Base-by-base conservation (phyloP, 2,113 vertebrate genomes). In the Narcine bancroftii region DNA sequence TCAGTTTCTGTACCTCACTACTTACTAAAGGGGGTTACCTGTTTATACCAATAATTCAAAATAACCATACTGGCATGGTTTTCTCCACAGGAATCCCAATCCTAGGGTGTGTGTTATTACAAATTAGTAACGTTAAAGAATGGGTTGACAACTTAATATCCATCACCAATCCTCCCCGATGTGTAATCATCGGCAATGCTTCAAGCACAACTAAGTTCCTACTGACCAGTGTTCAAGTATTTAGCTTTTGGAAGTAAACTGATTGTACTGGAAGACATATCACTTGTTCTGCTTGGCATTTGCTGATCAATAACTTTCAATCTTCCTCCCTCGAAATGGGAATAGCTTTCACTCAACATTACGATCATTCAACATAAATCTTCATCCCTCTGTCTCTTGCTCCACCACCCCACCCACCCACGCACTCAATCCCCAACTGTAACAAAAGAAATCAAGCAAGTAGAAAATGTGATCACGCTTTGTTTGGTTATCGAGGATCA, bases 231-330 rank as follows among this genome's bases (percentile, higher is more conserved):
- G 53, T 63, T 87, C 81, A 87, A 36, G 53, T 87, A 60, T 87
- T 85, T n/a, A 60, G 81, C 29, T 87, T 87, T 63, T 87, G 81
- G 81, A 87, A 60, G 81, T 87, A 60, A 87, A 87, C 53, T 87
- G 81, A 87, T 87, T 63, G 33, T n/a, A 87, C 81, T 87, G 81
- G 81, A 87, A 87, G 81, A 87, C 81, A 36, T 87, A 63, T 87
- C 81, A 36, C 36, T 87, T 60, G 81, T 53, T 29, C 13, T 36
- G 50, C 56, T 87, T 60, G 36, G 21, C 53, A 17, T 33, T n/a
- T 36, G 53, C 81, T 36, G 53, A 87, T 63, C 81, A 87, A 87
- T 21, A 15, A 33, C 13, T 56, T 83, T 56, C 29, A 83, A 69
- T 15, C 81, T 36, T 87, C n/a, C 33, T 87, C 56, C 81, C n/a